A percentile compares a stretch with the other conserved stretches of the same genome.
Evolutionary conservation across 2,113 vertebrate genomes (phyloP).

Genomic region (Tringa solitaria): DNA sequence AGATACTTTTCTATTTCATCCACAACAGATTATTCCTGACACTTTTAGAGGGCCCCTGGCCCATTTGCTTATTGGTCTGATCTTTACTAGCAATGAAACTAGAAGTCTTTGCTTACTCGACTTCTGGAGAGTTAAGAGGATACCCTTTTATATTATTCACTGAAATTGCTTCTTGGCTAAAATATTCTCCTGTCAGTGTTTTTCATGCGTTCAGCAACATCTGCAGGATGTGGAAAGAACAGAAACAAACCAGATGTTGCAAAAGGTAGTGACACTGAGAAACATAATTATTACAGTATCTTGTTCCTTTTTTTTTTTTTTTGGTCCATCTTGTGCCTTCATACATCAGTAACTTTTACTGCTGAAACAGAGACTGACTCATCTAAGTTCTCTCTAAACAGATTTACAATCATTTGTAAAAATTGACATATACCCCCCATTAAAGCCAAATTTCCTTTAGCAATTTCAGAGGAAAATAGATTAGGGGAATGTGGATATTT

Average conservation of each 20-base stretch:
- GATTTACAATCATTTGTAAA: constrained; percentile 74
- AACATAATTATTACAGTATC: constrained; percentile 71
- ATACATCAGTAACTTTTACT: constrained; percentile 68
- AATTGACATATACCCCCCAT: constrained; percentile 72
- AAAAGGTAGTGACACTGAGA: constrained; percentile 76
- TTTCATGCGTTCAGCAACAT: constrained; percentile 77
- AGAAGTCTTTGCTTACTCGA: constrained; percentile 69
- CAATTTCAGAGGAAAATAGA: constrained; percentile 76
- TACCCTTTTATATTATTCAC: constrained; percentile 74
- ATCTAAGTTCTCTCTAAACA: constrained; percentile 62
- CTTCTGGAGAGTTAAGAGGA: constrained; percentile 74
- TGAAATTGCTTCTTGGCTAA: constrained; percentile 71
- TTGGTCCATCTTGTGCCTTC: constrained; percentile 57
- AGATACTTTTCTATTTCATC: constrained; percentile 64
- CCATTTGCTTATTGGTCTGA: constrained; percentile 75
- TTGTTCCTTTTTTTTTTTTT: constrained; percentile 38
- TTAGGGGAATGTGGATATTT: constrained; percentile 77
- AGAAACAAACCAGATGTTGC: constrained; percentile 83
- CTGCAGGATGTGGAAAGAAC: constrained; percentile 77
- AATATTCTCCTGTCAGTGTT: constrained; percentile 72
- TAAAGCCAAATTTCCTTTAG: constrained; percentile 81
- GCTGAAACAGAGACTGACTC: constrained; percentile 53
- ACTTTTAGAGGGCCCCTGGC: constrained; percentile 72
- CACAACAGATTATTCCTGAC: constrained; percentile 73
- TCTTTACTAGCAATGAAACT: constrained; percentile 74